phyloP scores from a whole-genome alignment of 2,113 vertebrate species.

The Sciurus niger region DNA sequence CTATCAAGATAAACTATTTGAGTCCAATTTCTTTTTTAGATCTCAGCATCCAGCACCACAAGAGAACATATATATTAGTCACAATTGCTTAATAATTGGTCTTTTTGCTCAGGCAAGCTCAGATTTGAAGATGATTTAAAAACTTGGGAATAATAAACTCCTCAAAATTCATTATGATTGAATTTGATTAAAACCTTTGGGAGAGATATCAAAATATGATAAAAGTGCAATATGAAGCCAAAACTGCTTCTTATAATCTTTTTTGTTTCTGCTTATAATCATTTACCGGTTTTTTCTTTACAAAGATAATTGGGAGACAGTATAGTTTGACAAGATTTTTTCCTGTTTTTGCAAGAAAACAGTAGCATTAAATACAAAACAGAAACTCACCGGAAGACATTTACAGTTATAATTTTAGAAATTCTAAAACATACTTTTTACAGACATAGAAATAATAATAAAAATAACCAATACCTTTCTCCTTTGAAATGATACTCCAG shows the following conservation, averaged over 20 bases:
- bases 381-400: background rate
- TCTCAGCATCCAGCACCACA: background rate
- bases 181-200: conserved; percentile 63
- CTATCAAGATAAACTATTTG: background rate
- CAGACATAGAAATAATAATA: background rate
- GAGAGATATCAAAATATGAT: conserved; percentile 53
- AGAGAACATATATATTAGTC: background rate
- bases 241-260: background rate
- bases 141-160: background rate
- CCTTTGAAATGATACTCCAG: background rate
- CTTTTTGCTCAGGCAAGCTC: background rate
- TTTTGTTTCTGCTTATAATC: background rate
- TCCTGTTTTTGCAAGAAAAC: background rate
- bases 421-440: background rate
- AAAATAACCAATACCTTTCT: background rate
- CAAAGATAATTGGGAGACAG: background rate
- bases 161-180: conserved; percentile 18
- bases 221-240: background rate
- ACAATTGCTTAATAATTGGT: conserved; percentile 36
- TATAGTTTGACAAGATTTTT: background rate
- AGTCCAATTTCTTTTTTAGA: background rate
- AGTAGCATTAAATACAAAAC: conserved; percentile 28
- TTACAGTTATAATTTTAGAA: conserved; percentile 38
- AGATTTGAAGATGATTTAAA: background rate
- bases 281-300: background rate